Percentiles rank a stretch among this genome's conserved stretches.
Evolutionary conservation across 2,888 invertebrate species (phyloP).

Genomic region (Sipha maydis): DNA sequence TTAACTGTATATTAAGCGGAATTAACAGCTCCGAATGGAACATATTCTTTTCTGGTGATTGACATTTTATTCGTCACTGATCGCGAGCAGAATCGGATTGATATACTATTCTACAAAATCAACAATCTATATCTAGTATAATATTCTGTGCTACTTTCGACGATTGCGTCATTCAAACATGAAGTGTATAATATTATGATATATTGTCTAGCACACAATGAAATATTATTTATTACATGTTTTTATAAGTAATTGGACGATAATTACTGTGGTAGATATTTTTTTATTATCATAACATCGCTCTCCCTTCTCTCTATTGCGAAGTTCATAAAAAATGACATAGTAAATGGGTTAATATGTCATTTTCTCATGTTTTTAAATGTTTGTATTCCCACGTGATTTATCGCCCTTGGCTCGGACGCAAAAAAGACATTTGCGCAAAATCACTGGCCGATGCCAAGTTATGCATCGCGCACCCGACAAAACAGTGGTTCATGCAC

Average conservation of each 20-base stretch:
- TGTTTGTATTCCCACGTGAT: constrained; percentile 42
- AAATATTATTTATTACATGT: constrained; percentile 38
- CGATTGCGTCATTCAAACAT: constrained; percentile 21
- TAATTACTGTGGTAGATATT: constrained; percentile 29
- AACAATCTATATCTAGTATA: background rate
- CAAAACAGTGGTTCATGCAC: constrained; percentile 33
- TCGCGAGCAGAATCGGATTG: no score
- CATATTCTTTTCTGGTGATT: background rate
- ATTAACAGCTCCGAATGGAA: background rate
- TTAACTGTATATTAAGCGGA: no score
- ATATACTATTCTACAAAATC: background rate
- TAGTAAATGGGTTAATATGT: constrained; percentile 52
- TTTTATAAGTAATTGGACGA: constrained; percentile 45
- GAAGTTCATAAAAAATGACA: constrained; percentile 17
- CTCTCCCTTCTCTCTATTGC: background rate
- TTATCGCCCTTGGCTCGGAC: constrained; percentile 59
- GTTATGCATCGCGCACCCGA: constrained; percentile 11
- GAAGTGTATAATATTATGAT: background rate
- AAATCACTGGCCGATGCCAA: constrained; percentile 51
- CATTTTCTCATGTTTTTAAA: constrained; percentile 50
- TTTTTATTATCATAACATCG: background rate
- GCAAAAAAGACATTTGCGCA: constrained; percentile 61
- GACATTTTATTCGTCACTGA: no score
- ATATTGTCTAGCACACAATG: constrained; percentile 4
- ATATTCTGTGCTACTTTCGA: constrained; percentile 2